A percentile compares a stretch with the other conserved stretches of the same genome.
These are phyloP conservation scores for Pyrrhura leucotis DNA, from an alignment of 2,797 vertebrate species.

Conservation along the genomic window DNA sequence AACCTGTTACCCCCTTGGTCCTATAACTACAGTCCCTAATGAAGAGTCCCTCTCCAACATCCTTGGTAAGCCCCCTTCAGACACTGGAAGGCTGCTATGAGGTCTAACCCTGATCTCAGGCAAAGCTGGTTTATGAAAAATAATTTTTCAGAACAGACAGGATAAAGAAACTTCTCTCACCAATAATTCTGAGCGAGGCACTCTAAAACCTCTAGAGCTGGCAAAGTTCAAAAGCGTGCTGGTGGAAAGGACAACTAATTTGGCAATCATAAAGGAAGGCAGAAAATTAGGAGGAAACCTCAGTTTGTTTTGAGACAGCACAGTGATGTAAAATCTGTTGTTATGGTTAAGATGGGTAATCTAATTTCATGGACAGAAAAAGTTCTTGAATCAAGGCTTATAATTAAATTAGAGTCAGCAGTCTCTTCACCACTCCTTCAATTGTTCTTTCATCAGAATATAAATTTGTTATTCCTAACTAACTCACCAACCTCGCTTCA, in stretches of 20 bases:
- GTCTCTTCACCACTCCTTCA: background rate
- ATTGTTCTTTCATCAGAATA: constrained; percentile 29
- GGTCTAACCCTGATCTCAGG: background rate
- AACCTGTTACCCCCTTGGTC: background rate
- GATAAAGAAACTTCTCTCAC: background rate
- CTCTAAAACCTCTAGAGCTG: background rate
- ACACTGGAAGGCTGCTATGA: background rate
- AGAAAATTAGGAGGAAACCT: background rate
- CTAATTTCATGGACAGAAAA: background rate
- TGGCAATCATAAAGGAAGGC: background rate
- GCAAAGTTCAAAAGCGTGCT: background rate
- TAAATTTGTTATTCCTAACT: background rate
- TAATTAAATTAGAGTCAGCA: background rate
- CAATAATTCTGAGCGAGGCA: background rate
- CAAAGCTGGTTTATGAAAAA: background rate
- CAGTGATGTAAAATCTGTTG: background rate
- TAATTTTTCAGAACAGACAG: background rate
- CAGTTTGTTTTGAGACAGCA: background rate
- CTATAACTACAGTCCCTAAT: background rate
- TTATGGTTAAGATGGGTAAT: background rate
- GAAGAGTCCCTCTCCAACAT: background rate
- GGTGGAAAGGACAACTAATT: background rate
- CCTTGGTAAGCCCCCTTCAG: background rate
- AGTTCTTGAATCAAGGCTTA: background rate
- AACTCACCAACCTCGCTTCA: background rate